Conservation (phyloP, 1,140 invertebrate species). For the Paraescarpia echinospica region DNA sequence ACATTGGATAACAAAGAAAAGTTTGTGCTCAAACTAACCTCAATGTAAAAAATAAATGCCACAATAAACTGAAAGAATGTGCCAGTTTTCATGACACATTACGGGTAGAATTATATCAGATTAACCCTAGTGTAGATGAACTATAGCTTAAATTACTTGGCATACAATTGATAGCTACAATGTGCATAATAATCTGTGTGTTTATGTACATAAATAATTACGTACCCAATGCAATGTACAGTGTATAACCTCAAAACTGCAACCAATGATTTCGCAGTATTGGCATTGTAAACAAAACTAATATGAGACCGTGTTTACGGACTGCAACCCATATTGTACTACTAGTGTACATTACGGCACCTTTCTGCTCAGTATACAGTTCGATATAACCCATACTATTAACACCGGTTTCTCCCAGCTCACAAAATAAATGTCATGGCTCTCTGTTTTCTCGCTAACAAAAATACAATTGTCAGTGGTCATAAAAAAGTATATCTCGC, state of each 20-base stretch:
- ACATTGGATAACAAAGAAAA: background rate
- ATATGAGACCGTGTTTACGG: background rate
- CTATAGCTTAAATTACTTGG: background rate
- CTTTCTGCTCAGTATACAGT: background rate
- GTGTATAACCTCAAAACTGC: background rate
- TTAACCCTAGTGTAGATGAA: background rate
- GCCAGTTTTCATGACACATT: background rate
- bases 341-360: background rate
- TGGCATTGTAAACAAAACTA: background rate
- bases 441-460: background rate
- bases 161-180: background rate
- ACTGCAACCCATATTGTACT: background rate
- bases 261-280: background rate
- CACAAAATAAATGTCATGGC: conserved; percentile 5
- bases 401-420: background rate
- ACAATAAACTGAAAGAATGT: background rate
- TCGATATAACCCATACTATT: background rate
- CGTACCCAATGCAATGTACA: background rate
- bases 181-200: background rate
- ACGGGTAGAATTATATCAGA: background rate
- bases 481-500: background rate
- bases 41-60: background rate
- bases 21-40: background rate
- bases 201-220: background rate
- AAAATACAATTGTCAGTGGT: background rate